Conservation (phyloP, 2,113 vertebrate species). For the Brienomyrus longianalis region DNA sequence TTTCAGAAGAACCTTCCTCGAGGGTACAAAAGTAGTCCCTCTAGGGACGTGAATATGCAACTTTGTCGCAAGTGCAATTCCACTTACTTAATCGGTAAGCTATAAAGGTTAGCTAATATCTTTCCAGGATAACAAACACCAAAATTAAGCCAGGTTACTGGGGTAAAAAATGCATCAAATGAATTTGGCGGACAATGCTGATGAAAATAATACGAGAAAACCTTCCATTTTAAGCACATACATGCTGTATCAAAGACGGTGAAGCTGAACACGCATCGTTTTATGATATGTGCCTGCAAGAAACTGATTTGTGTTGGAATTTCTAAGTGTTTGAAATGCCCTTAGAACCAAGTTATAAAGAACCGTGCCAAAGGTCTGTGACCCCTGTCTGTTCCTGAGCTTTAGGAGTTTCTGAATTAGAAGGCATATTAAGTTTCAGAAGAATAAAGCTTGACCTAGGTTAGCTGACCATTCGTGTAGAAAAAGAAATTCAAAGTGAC, state of each 20-base stretch:
- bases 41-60: not conserved
- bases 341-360: not conserved
- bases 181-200: not conserved
- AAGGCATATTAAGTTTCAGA: not conserved
- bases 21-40: not conserved
- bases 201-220: not conserved
- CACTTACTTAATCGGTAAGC: not conserved
- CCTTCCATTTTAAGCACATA: not conserved
- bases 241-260: not conserved
- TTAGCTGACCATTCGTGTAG: not conserved
- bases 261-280: not conserved
- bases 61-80: not conserved
- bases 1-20: not conserved
- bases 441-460: not conserved
- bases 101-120: not conserved
- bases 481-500: not conserved
- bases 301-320: not conserved
- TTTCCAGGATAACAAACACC: too few relatives aligned
- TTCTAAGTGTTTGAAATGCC: not conserved
- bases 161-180: too few relatives aligned
- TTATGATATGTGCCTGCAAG: not conserved
- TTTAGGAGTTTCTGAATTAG: not conserved
- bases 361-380: not conserved
- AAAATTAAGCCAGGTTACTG: too few relatives aligned
- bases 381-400: not conserved